Percentiles rank a stretch among this genome's conserved stretches.
These are phyloP conservation scores for Calyptommatus sinebrachiatus DNA, from an alignment of 2,113 vertebrate genomes.

Conservation along the genomic window DNA sequence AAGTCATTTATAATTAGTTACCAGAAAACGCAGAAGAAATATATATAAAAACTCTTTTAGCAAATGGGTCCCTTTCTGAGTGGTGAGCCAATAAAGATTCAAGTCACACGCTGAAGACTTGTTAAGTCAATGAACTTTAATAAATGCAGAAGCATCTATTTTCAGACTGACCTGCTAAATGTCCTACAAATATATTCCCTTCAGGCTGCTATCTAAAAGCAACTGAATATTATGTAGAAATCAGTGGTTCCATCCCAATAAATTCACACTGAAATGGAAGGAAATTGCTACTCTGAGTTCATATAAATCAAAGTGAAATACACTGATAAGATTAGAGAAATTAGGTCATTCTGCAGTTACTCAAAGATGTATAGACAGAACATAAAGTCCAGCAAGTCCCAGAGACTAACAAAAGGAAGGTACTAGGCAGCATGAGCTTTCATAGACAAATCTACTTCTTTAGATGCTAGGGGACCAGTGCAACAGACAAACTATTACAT, in stretches of 20 bases:
- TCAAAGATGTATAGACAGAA: no score
- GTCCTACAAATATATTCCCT: background rate
- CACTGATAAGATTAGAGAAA: background rate
- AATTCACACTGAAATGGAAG: background rate
- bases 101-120: background rate
- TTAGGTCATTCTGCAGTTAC: background rate
- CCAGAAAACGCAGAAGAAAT: background rate
- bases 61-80: background rate
- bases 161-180: background rate
- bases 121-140: background rate
- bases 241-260: background rate
- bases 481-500: no score
- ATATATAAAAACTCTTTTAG: background rate
- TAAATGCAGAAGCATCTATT: background rate
- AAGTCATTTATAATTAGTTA: background rate
- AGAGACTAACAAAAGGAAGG: no score
- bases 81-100: slow-evolving; percentile 2
- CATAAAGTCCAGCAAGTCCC: no score
- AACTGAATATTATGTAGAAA: background rate
- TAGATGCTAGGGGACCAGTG: no score
- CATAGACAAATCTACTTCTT: no score
- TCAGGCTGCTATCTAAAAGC: background rate
- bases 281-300: background rate
- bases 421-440: no score
- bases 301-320: background rate